Base-by-base conservation (phyloP, 1,140 invertebrate genomes). In the Atta cephalotes region DNA sequence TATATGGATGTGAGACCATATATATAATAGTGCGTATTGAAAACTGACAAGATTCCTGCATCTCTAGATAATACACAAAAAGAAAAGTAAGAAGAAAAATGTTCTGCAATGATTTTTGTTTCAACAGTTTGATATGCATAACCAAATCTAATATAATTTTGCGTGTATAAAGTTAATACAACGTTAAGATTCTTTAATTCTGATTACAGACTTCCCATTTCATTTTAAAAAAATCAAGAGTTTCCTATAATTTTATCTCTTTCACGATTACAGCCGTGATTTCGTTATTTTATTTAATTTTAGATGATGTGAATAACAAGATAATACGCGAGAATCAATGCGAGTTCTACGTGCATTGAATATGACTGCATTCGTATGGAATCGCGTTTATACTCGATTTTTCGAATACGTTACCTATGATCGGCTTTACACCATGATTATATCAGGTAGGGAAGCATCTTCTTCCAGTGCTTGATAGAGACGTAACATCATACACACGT, bases 401-500 rank as follows among this genome's bases (percentile, higher is more conserved):
- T 85, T 70, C 39, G 3, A 31, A 74, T 65, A 78, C 45, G 31
- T 58, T 79, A 49, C 71, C 70, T 78, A 78, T 78, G 71, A 79
- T 79, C 62, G 14, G 74, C 35, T 53, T 79, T 49, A 39, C 74
- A 56, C 62, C 74, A n/a, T 66, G 82, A 79, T 79, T 85, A 85
- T 56, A 85, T 66, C 82, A 79, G 82, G 82, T 85, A 78, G 49
- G 63, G 53, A 66, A 56, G 60, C 74, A 77, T 45, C 39, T 45
- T 45, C 39, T 45, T 45, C n/a, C 3, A 18, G n/a, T 60, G 28
- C 82, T 85, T 85, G 79, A 85, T 85, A 85, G 82, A 85, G 82
- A 85, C 74, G 82, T 85, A 85, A 85, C 60, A 31, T 72, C 82
- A 66, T 85, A 85, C 82, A 85, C 82, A 78, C 82, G 82, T 79